Base-by-base conservation (phyloP, 1,140 invertebrate genomes). In the Drosophila repletoides region DNA sequence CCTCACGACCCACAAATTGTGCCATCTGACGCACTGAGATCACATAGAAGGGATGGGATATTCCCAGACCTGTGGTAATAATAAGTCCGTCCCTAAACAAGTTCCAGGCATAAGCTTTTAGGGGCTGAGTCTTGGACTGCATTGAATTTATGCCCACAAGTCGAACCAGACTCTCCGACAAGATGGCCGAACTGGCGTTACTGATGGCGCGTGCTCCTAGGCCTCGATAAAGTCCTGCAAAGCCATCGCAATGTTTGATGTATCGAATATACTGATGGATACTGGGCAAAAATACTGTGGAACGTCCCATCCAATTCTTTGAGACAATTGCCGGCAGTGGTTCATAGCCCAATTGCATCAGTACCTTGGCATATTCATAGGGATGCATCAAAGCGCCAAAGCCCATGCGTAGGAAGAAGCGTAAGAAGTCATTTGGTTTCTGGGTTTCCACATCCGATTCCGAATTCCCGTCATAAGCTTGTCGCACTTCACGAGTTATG, bases 341-440 rank as follows among this genome's bases (percentile, higher is more conserved):
- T n/a, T 81, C 76, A 26, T 76, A 45, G 0, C 76, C 76, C 58
- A 81, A 15, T n/a, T 81, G 76, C 22, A 81, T 81, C 2, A 81
- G 33, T 0, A 72, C 7, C 38, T 72, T 81, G 9, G 77, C 77
- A 4, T 72, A 48, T 4, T 81, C 76, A 24, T 72, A 76, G 0
- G 76, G 76, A 53, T 81, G 64, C 10, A 76, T 33, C 0, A 81
- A 6, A 0, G 76, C 24, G 3, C 38, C 75, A 1, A 61, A 56
- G 10, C 33, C 34, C 61, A 81, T 19, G 7, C 76, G 68, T 9
- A 76, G 7, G 7, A 45, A 12, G 7, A 76, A 81, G 12, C 76
- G 76, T 6, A 72, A 21, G 15, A 58, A 2, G 1, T 48, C 38
- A 41, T 34, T 61, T 1, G 76, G 76, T 1, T 49, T 12, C 2